Evolutionary conservation across 2,888 invertebrate genomes (phyloP).

Genomic region (Chalcis sispes): DNA sequence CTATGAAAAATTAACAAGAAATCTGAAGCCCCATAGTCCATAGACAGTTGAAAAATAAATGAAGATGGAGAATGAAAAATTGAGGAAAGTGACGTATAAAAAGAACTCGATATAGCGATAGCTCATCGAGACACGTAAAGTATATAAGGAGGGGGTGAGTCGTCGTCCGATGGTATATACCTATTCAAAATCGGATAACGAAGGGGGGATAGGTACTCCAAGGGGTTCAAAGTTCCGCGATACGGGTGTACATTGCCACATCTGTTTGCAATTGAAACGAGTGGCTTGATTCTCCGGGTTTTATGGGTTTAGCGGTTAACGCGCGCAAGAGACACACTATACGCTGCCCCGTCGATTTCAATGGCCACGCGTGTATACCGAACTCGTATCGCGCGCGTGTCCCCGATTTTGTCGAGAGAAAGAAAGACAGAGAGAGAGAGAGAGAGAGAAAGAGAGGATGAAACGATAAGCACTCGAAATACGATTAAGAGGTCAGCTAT

Average conservation of each 20-base stretch:
- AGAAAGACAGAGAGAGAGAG: too few species aligned
- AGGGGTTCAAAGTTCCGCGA: slow-evolving; percentile 52
- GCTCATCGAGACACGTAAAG: slow-evolving; percentile 57
- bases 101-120: slow-evolving; percentile 71
- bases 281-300: slow-evolving; percentile 67
- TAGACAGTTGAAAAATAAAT: not conserved
- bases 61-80: slow-evolving; percentile 52
- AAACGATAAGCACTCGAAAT: slow-evolving; percentile 30
- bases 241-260: slow-evolving; percentile 64
- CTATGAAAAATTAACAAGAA: too few species aligned
- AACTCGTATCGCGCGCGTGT: too few species aligned
- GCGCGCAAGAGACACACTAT: slow-evolving; percentile 8
- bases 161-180: slow-evolving; percentile 7
- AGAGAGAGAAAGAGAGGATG: too few species aligned
- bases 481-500: slow-evolving; percentile 52
- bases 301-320: slow-evolving; percentile 63
- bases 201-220: slow-evolving; percentile 20
- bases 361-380: too few species aligned
- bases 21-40: not conserved
- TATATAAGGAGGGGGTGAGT: slow-evolving; percentile 22
- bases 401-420: too few species aligned
- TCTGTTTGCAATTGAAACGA: slow-evolving; percentile 74
- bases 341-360: too few species aligned
- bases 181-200: not conserved
- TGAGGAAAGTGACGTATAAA: slow-evolving; percentile 57